Conservation (phyloP, 2,797 vertebrate species). For the Fistularia tabacaria region DNA sequence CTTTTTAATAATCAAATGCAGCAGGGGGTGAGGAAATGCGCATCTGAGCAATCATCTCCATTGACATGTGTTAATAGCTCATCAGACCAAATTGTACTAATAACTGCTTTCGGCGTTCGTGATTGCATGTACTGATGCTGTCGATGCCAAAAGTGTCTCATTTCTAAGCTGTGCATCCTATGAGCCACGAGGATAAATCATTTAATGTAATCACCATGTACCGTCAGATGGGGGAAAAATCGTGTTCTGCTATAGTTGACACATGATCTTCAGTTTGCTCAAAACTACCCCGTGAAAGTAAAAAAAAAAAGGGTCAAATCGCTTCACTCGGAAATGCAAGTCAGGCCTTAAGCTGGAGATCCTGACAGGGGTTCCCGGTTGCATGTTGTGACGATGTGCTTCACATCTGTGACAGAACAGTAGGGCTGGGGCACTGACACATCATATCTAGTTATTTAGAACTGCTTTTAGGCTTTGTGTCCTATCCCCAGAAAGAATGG, state of each 20-base stretch:
- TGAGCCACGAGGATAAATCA: slow-evolving; percentile 30
- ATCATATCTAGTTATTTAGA: slow-evolving; percentile 12
- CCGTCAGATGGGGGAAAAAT: slow-evolving; percentile 19
- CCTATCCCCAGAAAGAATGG: background rate
- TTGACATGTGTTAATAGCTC: slow-evolving; percentile 80
- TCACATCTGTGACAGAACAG: slow-evolving; percentile 39
- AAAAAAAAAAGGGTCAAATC: no score
- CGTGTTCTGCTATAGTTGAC: background rate
- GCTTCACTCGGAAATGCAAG: slow-evolving; percentile 7
- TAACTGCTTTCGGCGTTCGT: slow-evolving; percentile 73
- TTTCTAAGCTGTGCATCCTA: slow-evolving; percentile 37
- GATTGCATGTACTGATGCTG: slow-evolving; percentile 68
- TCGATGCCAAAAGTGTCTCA: slow-evolving; percentile 47
- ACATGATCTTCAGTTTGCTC: slow-evolving; percentile 3
- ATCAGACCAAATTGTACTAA: slow-evolving; percentile 81
- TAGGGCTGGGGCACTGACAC: slow-evolving; percentile 5
- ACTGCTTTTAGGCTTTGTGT: slow-evolving; percentile 14
- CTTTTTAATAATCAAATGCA: slow-evolving; percentile 71
- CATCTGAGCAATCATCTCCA: slow-evolving; percentile 78
- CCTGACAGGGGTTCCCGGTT: slow-evolving; percentile 45
- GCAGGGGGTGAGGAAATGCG: slow-evolving; percentile 77
- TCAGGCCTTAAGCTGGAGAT: slow-evolving; percentile 21
- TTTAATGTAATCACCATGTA: slow-evolving; percentile 8
- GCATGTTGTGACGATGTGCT: slow-evolving; percentile 23
- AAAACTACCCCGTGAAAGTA: no score